Evolutionary conservation across 2,888 invertebrate species (phyloP).

Genomic region (Oegoconia quadripuncta): DNA sequence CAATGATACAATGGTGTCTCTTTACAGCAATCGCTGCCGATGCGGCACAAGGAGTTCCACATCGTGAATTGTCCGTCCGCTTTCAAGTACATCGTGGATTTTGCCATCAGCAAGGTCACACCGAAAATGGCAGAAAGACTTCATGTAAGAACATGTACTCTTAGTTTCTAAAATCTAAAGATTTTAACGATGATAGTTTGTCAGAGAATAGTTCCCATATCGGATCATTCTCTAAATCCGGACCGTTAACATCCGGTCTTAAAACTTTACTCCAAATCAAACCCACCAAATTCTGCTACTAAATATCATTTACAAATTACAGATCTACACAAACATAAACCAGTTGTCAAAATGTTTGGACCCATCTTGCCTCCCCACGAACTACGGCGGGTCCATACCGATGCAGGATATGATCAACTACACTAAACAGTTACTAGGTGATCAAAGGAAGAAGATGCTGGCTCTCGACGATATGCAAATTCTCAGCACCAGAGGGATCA

Average conservation of each 20-base stretch:
- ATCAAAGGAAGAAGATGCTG: constrained; percentile 79
- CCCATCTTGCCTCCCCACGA: constrained; percentile 82
- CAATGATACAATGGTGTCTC: neutral
- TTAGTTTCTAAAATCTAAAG: neutral
- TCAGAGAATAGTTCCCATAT: no score
- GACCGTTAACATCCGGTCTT: no score
- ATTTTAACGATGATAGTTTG: neutral
- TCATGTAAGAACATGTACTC: constrained; percentile 78
- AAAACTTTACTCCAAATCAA: neutral
- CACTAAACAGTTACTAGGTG: constrained; percentile 81
- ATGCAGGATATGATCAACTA: constrained; percentile 84
- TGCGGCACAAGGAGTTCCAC: constrained; percentile 88
- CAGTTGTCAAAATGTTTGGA: constrained; percentile 81
- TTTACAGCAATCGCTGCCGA: constrained; percentile 86
- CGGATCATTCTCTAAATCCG: no score
- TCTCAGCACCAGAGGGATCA: constrained; percentile 79
- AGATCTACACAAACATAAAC: constrained; percentile 79
- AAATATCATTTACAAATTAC: constrained; percentile 35
- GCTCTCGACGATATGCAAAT: constrained; percentile 83
- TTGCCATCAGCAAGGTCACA: constrained; percentile 83
- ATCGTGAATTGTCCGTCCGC: constrained; percentile 84
- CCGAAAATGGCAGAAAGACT: constrained; percentile 85
- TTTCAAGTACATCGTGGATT: constrained; percentile 87
- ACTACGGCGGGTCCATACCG: constrained; percentile 85
- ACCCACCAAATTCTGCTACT: neutral